Conservation (phyloP, 2,888 invertebrate genomes). For the Automeris io region DNA sequence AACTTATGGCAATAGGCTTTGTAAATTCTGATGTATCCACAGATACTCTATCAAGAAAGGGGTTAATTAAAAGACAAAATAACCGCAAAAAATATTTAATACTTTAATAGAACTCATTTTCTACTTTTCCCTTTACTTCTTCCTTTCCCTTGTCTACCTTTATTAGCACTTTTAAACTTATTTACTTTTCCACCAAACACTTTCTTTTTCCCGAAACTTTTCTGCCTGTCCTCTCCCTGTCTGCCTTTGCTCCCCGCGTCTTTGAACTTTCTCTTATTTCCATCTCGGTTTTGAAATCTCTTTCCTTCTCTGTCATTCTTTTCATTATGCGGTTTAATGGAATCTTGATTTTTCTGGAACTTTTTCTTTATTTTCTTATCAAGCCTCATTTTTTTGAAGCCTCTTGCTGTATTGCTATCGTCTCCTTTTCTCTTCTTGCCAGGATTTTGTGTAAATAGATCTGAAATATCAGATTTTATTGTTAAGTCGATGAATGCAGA, state of each 20-base stretch:
- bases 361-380: constrained; percentile 62
- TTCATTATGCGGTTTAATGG: constrained; percentile 26
- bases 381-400: constrained; percentile 64
- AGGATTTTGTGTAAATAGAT: constrained; percentile 51
- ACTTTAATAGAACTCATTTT: constrained; percentile 29
- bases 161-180: constrained; percentile 39
- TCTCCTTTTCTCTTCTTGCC: constrained; percentile 51
- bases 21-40: too few species aligned
- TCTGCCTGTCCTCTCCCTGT: constrained; percentile 13
- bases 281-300: constrained; percentile 18
- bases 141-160: constrained; percentile 22
- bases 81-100: constrained; percentile 7
- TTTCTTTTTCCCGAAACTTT: constrained; percentile 40
- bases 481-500: too few species aligned
- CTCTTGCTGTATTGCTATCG: constrained; percentile 48
- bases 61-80: too few species aligned
- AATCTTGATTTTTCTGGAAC: constrained; percentile 29
- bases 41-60: too few species aligned
- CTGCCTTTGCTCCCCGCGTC: constrained; percentile 13
- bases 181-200: constrained; percentile 62
- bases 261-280: constrained; percentile 25
- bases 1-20: too few species aligned
- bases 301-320: constrained; percentile 18
- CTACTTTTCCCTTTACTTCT: constrained; percentile 42
- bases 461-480: constrained; percentile 21